A percentile compares a stretch with the other conserved stretches of the same genome.
phyloP scores from a whole-genome alignment of 2,113 vertebrate species.

The Archilochus colubris region DNA sequence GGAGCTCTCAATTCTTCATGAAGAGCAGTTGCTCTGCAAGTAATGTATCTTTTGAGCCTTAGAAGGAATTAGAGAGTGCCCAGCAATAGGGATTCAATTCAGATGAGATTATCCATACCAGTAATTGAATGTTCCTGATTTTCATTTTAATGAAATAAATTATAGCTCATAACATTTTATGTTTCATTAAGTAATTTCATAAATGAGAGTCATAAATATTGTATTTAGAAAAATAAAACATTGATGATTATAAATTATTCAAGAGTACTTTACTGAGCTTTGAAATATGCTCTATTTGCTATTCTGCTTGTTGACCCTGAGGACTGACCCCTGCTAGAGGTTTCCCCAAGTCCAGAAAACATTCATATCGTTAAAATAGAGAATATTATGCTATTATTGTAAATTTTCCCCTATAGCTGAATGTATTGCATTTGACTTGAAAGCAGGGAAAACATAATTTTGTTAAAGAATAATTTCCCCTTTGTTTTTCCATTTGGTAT shows the following conservation, averaged over 20 bases:
- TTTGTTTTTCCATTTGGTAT: background rate
- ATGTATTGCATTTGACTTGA: background rate
- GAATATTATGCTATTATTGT: background rate
- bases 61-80: background rate
- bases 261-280: background rate
- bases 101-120: background rate
- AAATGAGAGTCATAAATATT: constrained; percentile 31
- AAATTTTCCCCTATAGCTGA: background rate
- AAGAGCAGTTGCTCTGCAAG: background rate
- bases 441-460: background rate
- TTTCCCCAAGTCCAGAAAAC: background rate
- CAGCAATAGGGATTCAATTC: background rate
- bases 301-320: background rate
- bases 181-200: constrained; percentile 29
- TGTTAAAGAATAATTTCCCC: background rate
- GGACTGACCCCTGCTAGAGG: background rate
- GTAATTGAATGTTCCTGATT: constrained; percentile 27
- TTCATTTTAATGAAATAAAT: constrained; percentile 40
- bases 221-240: constrained; percentile 46
- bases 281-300: background rate
- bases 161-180: constrained; percentile 1
- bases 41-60: background rate
- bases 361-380: background rate
- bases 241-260: constrained; percentile 40
- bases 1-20: background rate